Evolutionary conservation across 37 sponge, comb jelly and placozoan species (phyloP).

Genomic region (Axinella damicornis): DNA sequence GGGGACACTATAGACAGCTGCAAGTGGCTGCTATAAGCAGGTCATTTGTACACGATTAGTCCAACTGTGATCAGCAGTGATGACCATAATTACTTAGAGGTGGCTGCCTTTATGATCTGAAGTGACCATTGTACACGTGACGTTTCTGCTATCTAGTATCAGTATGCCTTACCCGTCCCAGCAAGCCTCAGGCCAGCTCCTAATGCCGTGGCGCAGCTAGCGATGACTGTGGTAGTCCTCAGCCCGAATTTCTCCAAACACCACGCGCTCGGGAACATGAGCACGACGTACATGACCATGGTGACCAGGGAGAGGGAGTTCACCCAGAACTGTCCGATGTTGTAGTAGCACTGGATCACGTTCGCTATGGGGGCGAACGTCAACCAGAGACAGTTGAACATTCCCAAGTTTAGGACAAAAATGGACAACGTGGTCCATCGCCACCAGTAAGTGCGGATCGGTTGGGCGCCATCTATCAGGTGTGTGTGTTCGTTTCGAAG

Average conservation of each 20-base stretch:
- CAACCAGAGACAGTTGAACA: conserved; percentile 45
- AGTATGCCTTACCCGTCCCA: conserved; percentile 57
- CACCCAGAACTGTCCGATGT: conserved; percentile 7
- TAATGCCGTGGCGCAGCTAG: neutral
- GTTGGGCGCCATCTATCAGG: too few species aligned
- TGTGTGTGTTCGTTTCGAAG: too few species aligned
- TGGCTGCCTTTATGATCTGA: too few species aligned
- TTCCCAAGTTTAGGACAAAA: conserved; percentile 19
- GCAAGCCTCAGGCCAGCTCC: conserved; percentile 56
- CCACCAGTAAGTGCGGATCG: conserved; percentile 34
- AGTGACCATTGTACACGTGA: too few species aligned
- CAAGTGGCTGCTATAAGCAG: too few species aligned
- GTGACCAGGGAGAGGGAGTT: conserved; percentile 37
- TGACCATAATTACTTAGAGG: too few species aligned
- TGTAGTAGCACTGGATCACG: conserved; percentile 62
- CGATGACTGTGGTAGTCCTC: conserved; percentile 6
- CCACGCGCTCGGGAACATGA: conserved; percentile 34
- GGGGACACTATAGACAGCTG: too few species aligned
- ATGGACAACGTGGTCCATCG: conserved; percentile 50
- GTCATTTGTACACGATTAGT: too few species aligned
- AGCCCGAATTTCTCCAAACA: conserved; percentile 49
- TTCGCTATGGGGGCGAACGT: conserved; percentile 34
- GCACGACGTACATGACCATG: conserved; percentile 40
- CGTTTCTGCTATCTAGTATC: too few species aligned
- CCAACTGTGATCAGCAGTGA: too few species aligned